phyloP scores from a whole-genome alignment of 2,113 vertebrate species.

The Raja brachyura region DNA sequence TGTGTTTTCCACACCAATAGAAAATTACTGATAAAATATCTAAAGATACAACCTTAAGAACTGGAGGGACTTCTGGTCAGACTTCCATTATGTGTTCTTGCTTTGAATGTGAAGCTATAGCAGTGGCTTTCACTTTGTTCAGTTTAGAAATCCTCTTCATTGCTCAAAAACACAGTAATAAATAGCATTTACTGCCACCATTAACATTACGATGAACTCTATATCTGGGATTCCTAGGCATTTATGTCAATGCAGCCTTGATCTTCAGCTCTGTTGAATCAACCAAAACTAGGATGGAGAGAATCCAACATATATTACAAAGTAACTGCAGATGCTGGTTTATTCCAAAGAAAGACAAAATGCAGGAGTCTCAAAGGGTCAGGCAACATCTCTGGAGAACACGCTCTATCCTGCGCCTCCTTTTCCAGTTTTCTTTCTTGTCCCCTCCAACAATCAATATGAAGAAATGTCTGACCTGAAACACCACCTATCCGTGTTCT shows the following conservation, averaged over 20 bases:
- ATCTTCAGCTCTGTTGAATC: not conserved
- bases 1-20: not conserved
- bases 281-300: not conserved
- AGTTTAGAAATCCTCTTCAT: not conserved
- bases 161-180: not conserved
- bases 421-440: too few relatives aligned
- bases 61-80: not conserved
- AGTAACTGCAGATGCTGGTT: not conserved
- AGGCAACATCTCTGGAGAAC: too few relatives aligned
- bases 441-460: too few relatives aligned
- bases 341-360: too few relatives aligned
- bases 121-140: not conserved
- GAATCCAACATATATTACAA: not conserved
- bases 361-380: too few relatives aligned
- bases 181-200: not conserved
- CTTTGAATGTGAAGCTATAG: not conserved
- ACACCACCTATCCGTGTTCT: too few relatives aligned
- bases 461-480: too few relatives aligned
- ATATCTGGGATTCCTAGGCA: too few relatives aligned
- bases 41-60: not conserved
- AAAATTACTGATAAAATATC: not conserved
- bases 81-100: not conserved
- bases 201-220: too few relatives aligned
- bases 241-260: not conserved
- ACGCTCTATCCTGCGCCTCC: too few relatives aligned